A percentile compares a stretch with the other conserved stretches of the same genome.
phyloP scores from a whole-genome alignment of 2,797 vertebrate genomes.

The Streptopelia turtur region DNA sequence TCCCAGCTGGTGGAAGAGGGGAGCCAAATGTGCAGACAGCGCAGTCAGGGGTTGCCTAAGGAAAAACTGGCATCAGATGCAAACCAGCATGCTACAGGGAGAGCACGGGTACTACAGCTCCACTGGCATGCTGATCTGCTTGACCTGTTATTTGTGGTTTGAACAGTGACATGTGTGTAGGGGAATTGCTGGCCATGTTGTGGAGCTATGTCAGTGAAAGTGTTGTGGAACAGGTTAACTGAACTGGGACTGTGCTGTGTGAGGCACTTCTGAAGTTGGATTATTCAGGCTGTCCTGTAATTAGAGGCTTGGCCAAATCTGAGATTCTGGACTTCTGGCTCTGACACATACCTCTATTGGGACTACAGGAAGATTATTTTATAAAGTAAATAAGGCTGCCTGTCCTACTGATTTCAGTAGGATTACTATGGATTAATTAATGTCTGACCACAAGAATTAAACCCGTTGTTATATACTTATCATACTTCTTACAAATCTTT shows the following conservation, averaged over 20 bases:
- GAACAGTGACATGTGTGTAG: fast-evolving
- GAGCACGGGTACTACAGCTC: background rate
- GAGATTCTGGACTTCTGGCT: background rate
- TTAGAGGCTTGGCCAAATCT: background rate
- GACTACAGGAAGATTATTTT: background rate
- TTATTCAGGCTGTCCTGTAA: background rate
- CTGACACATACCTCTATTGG: background rate
- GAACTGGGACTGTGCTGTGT: background rate
- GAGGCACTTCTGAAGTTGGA: background rate
- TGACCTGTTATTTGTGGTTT: background rate
- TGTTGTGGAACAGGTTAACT: background rate
- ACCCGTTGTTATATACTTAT: background rate
- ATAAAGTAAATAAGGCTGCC: background rate
- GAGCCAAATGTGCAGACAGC: background rate
- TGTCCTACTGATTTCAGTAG: background rate
- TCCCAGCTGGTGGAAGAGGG: background rate
- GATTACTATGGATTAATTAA: background rate
- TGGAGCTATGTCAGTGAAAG: background rate
- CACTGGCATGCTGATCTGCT: background rate
- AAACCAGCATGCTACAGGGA: background rate
- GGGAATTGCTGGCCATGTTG: background rate
- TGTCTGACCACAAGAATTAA: background rate
- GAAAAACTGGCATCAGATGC: background rate
- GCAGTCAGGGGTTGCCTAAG: background rate
- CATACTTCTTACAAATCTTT: background rate